Conservation (phyloP, 2,797 vertebrate genomes). For the Cyprinodon diabolis region DNA sequence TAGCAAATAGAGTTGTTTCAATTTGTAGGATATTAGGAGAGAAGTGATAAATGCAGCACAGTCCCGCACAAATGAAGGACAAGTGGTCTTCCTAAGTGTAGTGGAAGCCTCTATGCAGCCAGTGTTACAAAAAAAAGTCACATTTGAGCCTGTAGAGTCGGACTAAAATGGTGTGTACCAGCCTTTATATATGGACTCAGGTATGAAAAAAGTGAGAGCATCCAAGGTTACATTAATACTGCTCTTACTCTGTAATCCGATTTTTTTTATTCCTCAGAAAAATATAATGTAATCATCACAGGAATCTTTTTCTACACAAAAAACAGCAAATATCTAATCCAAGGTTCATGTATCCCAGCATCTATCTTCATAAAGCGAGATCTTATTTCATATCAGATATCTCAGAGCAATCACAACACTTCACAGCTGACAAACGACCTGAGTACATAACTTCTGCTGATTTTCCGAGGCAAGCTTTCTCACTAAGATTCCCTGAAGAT, state of each 20-base stretch:
- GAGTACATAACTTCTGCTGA: conserved; percentile 62
- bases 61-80: too few species aligned
- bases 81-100: too few species aligned
- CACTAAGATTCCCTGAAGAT: conserved; percentile 49
- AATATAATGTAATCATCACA: background rate
- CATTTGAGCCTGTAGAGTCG: too few species aligned
- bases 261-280: background rate
- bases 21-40: too few species aligned
- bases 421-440: conserved; percentile 62
- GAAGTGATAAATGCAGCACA: too few species aligned
- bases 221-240: background rate
- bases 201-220: background rate
- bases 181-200: background rate
- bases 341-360: conserved; percentile 11
- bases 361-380: conserved; percentile 46
- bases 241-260: background rate
- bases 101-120: too few species aligned
- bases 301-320: conserved; percentile 4
- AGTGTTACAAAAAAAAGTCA: too few species aligned
- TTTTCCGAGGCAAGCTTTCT: conserved; percentile 66
- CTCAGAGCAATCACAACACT: conserved; percentile 45
- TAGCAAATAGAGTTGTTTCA: too few species aligned
- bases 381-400: conserved; percentile 46
- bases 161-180: too few species aligned
- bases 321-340: conserved; percentile 11